Percentiles rank a stretch among this genome's conserved stretches.
Evolutionary conservation across 30 jellyfish, hydroid and myxozoan species (phyloP).

Genomic region (Turritopsis rubra): DNA sequence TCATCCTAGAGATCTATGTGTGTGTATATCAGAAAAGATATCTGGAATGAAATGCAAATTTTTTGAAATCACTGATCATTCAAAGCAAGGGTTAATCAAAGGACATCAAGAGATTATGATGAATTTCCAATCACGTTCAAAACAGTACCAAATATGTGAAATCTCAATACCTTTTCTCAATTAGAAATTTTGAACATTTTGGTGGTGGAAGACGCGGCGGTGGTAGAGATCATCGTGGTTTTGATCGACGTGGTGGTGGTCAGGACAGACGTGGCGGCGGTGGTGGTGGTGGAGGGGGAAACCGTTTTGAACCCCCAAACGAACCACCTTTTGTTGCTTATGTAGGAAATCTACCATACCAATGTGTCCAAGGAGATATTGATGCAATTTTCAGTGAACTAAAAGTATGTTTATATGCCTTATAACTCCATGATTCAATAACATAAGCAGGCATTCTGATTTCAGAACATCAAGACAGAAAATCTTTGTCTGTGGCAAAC

Average conservation of each 20-base stretch:
- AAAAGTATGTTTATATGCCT: conserved; percentile 40
- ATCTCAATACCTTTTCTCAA: no score
- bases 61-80: no score
- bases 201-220: conserved; percentile 71
- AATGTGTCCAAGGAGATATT: conserved; percentile 97
- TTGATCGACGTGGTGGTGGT: conserved; percentile 52
- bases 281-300: conserved; percentile 76
- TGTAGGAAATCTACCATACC: conserved; percentile 95
- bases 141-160: no score
- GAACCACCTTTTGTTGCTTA: conserved; percentile 94
- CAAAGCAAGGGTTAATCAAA: no score
- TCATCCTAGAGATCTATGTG: no score
- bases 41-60: no score
- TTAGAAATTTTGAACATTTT: conserved; percentile 39
- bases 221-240: conserved; percentile 65
- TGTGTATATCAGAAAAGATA: no score
- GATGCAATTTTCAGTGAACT: conserved; percentile 73
- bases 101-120: no score
- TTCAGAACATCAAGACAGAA: no score
- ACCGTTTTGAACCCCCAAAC: conserved; percentile 47
- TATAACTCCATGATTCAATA: no score
- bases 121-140: no score
- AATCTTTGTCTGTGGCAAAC: not conserved
- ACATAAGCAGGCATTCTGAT: no score
- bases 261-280: conserved; percentile 56